Evolutionary conservation across 2,797 vertebrate species (phyloP).

Genomic region (Phalanger gymnotis): DNA sequence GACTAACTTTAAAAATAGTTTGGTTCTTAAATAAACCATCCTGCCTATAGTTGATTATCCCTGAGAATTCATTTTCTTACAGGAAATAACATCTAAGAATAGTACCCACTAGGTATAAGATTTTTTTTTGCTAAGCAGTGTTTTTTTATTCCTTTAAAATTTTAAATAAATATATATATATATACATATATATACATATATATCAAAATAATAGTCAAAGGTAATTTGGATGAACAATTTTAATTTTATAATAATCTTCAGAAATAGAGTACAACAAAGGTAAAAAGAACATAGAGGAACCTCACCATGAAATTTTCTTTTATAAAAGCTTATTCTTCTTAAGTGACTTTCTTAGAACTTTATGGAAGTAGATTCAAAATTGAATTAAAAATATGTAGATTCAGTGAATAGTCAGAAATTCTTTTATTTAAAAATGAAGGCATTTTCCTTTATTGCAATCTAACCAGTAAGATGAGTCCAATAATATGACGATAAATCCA

Average conservation of each 20-base stretch:
- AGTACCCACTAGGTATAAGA: not conserved
- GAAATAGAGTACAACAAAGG: slow-evolving; percentile 55
- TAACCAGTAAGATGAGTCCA: not conserved
- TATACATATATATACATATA: too few species aligned
- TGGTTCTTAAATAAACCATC: not conserved
- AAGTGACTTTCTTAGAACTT: slow-evolving; percentile 48
- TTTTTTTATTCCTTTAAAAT: not conserved
- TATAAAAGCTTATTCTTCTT: slow-evolving; percentile 52
- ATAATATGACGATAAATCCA: not conserved
- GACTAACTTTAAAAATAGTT: not conserved
- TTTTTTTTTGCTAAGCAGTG: not conserved
- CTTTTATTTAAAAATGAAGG: not conserved
- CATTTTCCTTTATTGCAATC: not conserved
- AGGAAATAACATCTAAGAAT: slow-evolving; percentile 53
- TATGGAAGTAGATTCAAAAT: slow-evolving; percentile 44
- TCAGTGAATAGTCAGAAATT: not conserved
- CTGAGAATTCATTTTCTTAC: not conserved
- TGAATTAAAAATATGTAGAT: not conserved
- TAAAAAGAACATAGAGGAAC: not conserved
- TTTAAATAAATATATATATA: slow-evolving; percentile 61
- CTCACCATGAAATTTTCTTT: slow-evolving; percentile 33
- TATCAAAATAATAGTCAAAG: slow-evolving; percentile 51
- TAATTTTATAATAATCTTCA: slow-evolving; percentile 67
- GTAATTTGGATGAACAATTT: slow-evolving; percentile 60
- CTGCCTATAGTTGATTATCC: not conserved